Conservation (phyloP, 1,140 invertebrate genomes). For the Plodia interpunctella region DNA sequence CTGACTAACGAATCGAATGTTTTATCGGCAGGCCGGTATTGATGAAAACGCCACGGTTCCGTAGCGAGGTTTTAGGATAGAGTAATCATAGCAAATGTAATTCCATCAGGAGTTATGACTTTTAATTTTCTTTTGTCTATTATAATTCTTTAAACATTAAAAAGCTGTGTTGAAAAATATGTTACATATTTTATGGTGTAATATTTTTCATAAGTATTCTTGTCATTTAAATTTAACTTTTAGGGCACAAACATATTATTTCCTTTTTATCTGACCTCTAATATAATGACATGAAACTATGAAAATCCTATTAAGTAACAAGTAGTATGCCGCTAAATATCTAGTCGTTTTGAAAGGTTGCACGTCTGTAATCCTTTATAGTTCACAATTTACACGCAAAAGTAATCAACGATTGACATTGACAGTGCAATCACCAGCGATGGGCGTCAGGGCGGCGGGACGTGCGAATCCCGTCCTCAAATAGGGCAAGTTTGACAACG, state of each 20-base stretch:
- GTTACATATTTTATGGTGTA: too few species aligned
- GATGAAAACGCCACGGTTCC: not conserved
- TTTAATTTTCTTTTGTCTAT: not conserved
- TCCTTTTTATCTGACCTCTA: too few species aligned
- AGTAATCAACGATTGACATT: not conserved
- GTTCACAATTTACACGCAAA: not conserved
- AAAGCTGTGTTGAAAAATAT: too few species aligned
- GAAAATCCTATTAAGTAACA: too few species aligned
- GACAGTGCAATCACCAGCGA: not conserved
- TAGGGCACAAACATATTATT: too few species aligned
- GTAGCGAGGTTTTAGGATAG: conserved; percentile 6
- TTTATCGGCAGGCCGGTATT: conserved; percentile 28
- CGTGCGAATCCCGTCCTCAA: conserved; percentile 19
- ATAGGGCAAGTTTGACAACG: conserved; percentile 49
- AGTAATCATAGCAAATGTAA: not conserved
- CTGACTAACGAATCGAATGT: conserved; percentile 64
- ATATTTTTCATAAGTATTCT: too few species aligned
- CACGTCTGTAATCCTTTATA: too few species aligned
- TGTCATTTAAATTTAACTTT: too few species aligned
- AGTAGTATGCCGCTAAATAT: too few species aligned
- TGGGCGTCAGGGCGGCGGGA: not conserved
- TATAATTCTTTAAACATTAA: too few species aligned
- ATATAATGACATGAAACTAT: too few species aligned
- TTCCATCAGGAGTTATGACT: not conserved
- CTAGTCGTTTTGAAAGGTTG: too few species aligned